Conservation (phyloP, 1,140 invertebrate species). For the Trichonephila clavata region DNA sequence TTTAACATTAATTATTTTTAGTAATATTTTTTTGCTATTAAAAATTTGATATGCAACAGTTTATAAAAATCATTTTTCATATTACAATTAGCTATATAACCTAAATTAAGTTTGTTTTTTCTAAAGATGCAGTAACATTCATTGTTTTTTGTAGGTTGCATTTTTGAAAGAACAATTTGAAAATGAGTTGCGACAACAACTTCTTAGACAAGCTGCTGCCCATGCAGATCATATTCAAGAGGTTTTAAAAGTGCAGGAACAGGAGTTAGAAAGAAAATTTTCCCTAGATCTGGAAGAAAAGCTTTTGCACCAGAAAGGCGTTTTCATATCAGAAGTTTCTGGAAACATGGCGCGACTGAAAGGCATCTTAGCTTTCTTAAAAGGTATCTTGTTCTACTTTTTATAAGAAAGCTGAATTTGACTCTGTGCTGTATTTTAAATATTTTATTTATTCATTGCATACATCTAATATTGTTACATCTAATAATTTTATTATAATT, state of each 20-base stretch:
- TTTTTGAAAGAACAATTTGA: constrained; percentile 86
- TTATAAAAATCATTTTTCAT: too few relatives aligned
- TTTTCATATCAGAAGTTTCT: constrained; percentile 89
- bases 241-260: constrained; percentile 86
- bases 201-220: constrained; percentile 90
- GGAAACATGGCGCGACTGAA: constrained; percentile 90
- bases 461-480: not conserved
- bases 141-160: constrained; percentile 77
- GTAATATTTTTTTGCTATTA: not conserved
- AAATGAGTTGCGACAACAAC: constrained; percentile 87
- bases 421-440: too few relatives aligned
- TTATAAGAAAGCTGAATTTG: not conserved
- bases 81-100: too few relatives aligned
- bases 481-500: too few relatives aligned
- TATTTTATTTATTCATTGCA: not conserved
- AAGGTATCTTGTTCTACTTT: constrained; percentile 82
- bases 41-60: too few relatives aligned
- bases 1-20: not conserved
- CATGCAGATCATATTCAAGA: constrained; percentile 90
- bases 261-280: constrained; percentile 86
- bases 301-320: constrained; percentile 85
- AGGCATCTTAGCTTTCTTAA: constrained; percentile 93
- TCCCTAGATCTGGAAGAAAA: constrained; percentile 86
- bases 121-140: too few relatives aligned
- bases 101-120: too few relatives aligned